Percentiles rank a stretch among this genome's conserved stretches.
phyloP scores from a whole-genome alignment of 1,140 invertebrate genomes.

The Lepidostoma basale region DNA sequence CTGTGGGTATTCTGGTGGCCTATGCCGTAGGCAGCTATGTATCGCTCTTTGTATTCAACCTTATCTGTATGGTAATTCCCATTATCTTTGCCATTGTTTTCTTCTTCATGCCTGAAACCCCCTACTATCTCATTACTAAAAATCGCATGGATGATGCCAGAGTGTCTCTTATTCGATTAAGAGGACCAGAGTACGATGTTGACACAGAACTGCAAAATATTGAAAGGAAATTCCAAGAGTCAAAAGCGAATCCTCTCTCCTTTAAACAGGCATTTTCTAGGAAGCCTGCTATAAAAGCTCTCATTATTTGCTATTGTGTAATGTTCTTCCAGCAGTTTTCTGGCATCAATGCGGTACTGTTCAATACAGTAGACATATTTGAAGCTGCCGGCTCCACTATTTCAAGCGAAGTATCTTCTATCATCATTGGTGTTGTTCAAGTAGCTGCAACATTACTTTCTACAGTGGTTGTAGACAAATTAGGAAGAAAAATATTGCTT shows the following conservation, averaged over 20 bases:
- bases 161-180: slow-evolving; percentile 67
- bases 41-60: slow-evolving; percentile 66
- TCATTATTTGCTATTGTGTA: slow-evolving; percentile 75
- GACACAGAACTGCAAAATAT: slow-evolving; percentile 66
- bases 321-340: slow-evolving; percentile 88
- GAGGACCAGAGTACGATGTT: slow-evolving; percentile 70
- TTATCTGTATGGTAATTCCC: slow-evolving; percentile 71
- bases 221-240: slow-evolving; percentile 63
- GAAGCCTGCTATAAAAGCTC: slow-evolving; percentile 68
- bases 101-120: slow-evolving; percentile 82
- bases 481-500: slow-evolving; percentile 75
- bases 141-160: slow-evolving; percentile 67
- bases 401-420: slow-evolving; percentile 63
- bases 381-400: slow-evolving; percentile 65
- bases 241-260: slow-evolving; percentile 59
- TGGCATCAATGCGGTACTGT: slow-evolving; percentile 86
- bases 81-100: slow-evolving; percentile 70
- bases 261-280: slow-evolving; percentile 64
- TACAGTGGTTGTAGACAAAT: slow-evolving; percentile 75
- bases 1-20: slow-evolving; percentile 72
- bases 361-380: slow-evolving; percentile 80
- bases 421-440: slow-evolving; percentile 80
- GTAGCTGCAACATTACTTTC: slow-evolving; percentile 74
- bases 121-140: slow-evolving; percentile 65
- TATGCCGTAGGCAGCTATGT: slow-evolving; percentile 70